A percentile compares a stretch with the other conserved stretches of the same genome.
phyloP scores from a whole-genome alignment of 2,888 invertebrate genomes.

The Shargacucullia verbasci region DNA sequence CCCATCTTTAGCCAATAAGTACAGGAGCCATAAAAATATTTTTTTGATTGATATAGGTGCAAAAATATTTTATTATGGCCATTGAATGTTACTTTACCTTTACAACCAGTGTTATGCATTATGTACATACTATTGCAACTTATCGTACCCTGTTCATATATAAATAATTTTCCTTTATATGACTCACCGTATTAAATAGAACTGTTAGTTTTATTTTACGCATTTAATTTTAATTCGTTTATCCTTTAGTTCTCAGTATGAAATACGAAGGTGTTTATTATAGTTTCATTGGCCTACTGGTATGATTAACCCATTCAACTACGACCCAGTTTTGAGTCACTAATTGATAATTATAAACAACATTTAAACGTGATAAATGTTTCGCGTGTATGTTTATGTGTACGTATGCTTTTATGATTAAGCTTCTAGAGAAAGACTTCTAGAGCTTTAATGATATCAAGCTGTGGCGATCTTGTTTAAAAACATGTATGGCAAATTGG shows the following conservation, averaged over 20 bases:
- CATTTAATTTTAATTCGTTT: slow-evolving; percentile 38
- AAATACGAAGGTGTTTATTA: slow-evolving; percentile 31
- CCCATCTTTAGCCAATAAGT: neutral
- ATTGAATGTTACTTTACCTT: slow-evolving; percentile 25
- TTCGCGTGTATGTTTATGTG: slow-evolving; percentile 7
- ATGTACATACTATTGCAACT: slow-evolving; percentile 26
- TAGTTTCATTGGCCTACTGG: slow-evolving; percentile 38
- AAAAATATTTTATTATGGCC: slow-evolving; percentile 41
- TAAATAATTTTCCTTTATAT: slow-evolving; percentile 53
- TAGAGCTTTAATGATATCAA: neutral
- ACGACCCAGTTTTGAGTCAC: slow-evolving; percentile 32
- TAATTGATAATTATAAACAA: slow-evolving; percentile 45
- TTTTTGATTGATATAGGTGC: slow-evolving; percentile 30
- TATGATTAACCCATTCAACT: slow-evolving; percentile 43
- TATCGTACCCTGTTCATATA: slow-evolving; percentile 24
- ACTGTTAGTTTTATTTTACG: slow-evolving; percentile 41
- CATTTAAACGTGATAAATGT: slow-evolving; percentile 21
- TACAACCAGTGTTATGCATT: slow-evolving; percentile 34
- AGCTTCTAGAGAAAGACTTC: too few relatives aligned
- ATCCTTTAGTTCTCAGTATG: slow-evolving; percentile 43
- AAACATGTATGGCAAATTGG: neutral
- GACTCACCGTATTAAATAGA: slow-evolving; percentile 50
- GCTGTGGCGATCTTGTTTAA: neutral
- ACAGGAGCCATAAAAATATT: slow-evolving; percentile 19
- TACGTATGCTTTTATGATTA: slow-evolving; percentile 3